Conservation (phyloP, 2,797 vertebrate species). For the Ibycter americanus region DNA sequence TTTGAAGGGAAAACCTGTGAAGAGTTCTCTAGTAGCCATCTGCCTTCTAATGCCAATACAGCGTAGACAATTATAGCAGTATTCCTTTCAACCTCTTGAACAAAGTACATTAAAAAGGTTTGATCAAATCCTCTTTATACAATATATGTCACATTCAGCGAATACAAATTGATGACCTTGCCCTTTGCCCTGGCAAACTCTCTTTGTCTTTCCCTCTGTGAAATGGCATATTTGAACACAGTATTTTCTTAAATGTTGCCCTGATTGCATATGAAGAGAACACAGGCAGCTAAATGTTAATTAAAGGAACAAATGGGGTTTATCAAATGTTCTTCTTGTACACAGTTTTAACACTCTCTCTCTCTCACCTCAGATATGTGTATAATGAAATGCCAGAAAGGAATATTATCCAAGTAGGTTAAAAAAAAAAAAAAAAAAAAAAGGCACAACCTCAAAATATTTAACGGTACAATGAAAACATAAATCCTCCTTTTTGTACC, state of each 20-base stretch:
- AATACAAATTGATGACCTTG: constrained; percentile 42
- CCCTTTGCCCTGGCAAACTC: constrained; percentile 42
- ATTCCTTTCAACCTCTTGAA: constrained; percentile 38
- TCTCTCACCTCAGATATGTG: constrained; percentile 7
- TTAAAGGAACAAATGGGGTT: background rate
- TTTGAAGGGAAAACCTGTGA: background rate
- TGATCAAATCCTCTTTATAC: constrained; percentile 42
- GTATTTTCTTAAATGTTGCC: background rate
- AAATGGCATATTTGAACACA: background rate
- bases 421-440: background rate
- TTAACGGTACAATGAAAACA: constrained; percentile 40
- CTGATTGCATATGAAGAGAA: background rate
- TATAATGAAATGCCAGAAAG: constrained; percentile 22
- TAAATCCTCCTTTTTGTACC: constrained; percentile 35
- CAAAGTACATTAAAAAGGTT: constrained; percentile 38
- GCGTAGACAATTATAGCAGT: background rate
- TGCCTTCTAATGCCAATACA: background rate
- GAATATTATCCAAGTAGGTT: background rate
- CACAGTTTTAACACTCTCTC: background rate
- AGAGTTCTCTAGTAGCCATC: background rate
- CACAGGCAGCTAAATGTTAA: background rate
- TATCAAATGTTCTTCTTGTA: background rate
- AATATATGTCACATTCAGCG: constrained; percentile 33
- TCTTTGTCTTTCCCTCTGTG: background rate
- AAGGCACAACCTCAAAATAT: constrained; percentile 9